Percentiles rank a stretch among this genome's conserved stretches.
These are phyloP conservation scores for Ericerus pela DNA, from an alignment of 1,140 invertebrate species.

Conservation along the genomic window DNA sequence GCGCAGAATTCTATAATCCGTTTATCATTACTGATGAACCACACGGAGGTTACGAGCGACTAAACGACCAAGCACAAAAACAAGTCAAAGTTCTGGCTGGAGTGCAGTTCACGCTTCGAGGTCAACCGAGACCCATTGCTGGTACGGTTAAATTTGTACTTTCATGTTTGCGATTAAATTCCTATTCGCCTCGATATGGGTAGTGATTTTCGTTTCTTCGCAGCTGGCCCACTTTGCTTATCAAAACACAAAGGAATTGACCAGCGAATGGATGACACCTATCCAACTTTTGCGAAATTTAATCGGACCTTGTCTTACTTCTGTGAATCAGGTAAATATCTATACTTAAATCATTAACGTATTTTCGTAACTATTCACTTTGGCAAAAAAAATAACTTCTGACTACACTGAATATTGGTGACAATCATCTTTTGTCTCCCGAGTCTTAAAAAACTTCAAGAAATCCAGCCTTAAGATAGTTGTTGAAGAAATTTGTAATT, in stretches of 20 bases:
- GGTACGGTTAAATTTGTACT: constrained; percentile 31
- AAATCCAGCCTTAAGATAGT: no score
- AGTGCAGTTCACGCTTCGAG: constrained; percentile 64
- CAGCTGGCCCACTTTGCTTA: constrained; percentile 61
- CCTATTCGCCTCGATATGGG: neutral
- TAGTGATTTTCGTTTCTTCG: constrained; percentile 21
- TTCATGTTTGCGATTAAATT: neutral
- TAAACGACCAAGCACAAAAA: constrained; percentile 52
- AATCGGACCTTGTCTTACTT: constrained; percentile 51
- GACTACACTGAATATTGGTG: no score
- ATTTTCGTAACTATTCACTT: no score
- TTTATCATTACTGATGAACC: constrained; percentile 79
- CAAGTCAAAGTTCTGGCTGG: constrained; percentile 67
- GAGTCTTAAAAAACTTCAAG: no score
- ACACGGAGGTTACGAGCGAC: constrained; percentile 60
- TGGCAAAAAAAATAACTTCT: no score
- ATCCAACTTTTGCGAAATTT: constrained; percentile 63
- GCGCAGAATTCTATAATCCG: constrained; percentile 75
- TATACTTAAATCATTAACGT: neutral
- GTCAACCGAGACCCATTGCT: constrained; percentile 56
- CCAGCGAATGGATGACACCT: constrained; percentile 60
- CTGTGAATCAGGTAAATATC: constrained; percentile 44
- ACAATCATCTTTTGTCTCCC: no score
- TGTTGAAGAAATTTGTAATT: no score
- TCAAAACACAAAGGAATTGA: constrained; percentile 51